Evolutionary conservation across 2,113 vertebrate species (phyloP).

Genomic region (Bolborhynchus lineola): DNA sequence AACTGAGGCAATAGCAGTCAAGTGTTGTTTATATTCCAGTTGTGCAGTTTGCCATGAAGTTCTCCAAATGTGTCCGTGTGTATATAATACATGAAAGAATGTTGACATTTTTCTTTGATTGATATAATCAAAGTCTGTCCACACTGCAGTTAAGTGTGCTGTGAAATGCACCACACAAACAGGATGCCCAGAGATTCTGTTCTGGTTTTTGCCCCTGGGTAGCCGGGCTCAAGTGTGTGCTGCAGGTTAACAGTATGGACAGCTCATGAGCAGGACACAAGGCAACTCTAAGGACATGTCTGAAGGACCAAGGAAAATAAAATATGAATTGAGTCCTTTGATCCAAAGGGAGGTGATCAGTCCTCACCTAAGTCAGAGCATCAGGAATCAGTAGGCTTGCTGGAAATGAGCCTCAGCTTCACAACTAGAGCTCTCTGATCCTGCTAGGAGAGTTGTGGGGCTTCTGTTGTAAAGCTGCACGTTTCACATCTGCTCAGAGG

Average conservation of each 20-base stretch:
- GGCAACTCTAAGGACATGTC: not conserved
- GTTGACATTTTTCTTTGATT: not conserved
- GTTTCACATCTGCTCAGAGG: not conserved
- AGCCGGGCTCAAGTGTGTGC: not conserved
- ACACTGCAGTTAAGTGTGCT: not conserved
- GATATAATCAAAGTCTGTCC: not conserved
- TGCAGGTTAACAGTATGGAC: not conserved
- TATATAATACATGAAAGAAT: not conserved
- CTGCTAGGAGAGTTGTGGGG: not conserved
- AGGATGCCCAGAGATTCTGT: not conserved
- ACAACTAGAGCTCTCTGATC: not conserved
- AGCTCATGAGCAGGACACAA: not conserved
- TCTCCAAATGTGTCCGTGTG: not conserved
- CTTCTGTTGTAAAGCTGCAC: not conserved
- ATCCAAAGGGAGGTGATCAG: not conserved
- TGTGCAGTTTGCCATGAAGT: not conserved
- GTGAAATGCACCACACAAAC: not conserved
- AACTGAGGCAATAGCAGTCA: not conserved
- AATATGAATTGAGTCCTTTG: not conserved
- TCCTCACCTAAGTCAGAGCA: not conserved
- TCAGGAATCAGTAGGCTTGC: not conserved
- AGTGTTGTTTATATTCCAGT: not conserved
- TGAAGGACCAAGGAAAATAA: not conserved
- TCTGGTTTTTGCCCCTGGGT: not conserved
- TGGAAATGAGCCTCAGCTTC: not conserved